These are phyloP conservation scores for Cotesia glomerata DNA, from an alignment of 1,140 invertebrate genomes.

Conservation along the genomic window DNA sequence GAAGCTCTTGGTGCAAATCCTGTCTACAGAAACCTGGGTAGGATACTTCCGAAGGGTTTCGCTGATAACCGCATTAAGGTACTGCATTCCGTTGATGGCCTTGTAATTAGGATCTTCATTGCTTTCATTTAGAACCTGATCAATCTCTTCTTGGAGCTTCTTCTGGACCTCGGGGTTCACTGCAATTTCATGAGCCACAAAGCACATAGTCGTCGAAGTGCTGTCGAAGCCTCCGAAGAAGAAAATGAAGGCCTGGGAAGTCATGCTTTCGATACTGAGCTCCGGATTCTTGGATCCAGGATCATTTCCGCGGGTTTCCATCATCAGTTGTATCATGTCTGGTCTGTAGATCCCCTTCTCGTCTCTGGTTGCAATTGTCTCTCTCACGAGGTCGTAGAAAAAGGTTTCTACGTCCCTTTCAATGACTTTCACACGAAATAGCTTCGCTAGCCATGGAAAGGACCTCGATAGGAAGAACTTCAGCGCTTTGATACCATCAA, in stretches of 20 bases:
- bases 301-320: constrained; percentile 33
- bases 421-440: constrained; percentile 19
- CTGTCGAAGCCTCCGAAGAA: constrained; percentile 70
- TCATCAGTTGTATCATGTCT: constrained; percentile 54
- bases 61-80: constrained; percentile 49
- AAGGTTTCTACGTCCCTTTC: constrained; percentile 36
- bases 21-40: constrained; percentile 57
- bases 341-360: constrained; percentile 37
- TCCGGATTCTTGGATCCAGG: constrained; percentile 39
- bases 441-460: not conserved
- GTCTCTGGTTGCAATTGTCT: constrained; percentile 45
- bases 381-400: constrained; percentile 43
- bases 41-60: constrained; percentile 70
- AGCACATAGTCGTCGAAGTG: constrained; percentile 65
- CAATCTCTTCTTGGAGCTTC: constrained; percentile 67
- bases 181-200: constrained; percentile 65
- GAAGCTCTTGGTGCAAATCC: constrained; percentile 63
- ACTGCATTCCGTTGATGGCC: constrained; percentile 56
- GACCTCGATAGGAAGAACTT: not conserved
- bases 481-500: constrained; percentile 14
- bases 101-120: constrained; percentile 55
- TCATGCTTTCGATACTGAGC: constrained; percentile 64
- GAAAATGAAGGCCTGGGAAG: constrained; percentile 66
- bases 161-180: constrained; percentile 66
- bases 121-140: constrained; percentile 53